These are phyloP conservation scores for Corydoras sp. DNA, from an alignment of 2,113 vertebrate species.

Conservation along the genomic window DNA sequence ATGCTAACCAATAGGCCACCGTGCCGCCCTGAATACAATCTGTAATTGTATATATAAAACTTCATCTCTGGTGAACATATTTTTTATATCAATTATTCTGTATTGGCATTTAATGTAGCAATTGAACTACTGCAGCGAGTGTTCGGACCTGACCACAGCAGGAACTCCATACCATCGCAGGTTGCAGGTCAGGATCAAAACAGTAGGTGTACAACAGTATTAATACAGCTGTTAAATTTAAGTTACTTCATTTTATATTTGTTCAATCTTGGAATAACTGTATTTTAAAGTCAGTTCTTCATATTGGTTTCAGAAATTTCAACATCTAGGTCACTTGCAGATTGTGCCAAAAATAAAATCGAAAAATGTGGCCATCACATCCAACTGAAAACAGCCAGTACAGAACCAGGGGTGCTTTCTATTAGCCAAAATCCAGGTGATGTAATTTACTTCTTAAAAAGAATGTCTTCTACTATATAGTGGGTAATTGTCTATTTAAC, in stretches of 20 bases:
- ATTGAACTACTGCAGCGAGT: slow-evolving; percentile 4
- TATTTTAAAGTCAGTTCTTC: neutral
- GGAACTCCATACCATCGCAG: neutral
- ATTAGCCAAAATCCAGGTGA: neutral
- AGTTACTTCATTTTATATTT: too few species aligned
- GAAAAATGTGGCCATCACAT: neutral
- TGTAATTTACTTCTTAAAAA: too few species aligned
- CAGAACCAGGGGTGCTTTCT: neutral
- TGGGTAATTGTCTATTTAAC: too few species aligned
- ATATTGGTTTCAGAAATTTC: neutral
- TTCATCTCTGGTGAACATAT: too few species aligned
- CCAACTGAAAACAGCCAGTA: neutral
- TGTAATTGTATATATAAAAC: too few species aligned
- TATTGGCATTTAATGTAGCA: neutral
- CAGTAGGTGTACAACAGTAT: neutral
- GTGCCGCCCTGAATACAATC: too few species aligned
- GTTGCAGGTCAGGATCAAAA: neutral
- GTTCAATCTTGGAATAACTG: neutral
- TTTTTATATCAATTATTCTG: too few species aligned
- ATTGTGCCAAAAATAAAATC: neutral
- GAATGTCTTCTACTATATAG: neutral
- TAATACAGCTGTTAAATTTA: neutral
- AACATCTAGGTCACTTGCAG: neutral
- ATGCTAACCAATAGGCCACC: too few species aligned
- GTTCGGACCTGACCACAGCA: neutral